Evolutionary conservation across 2,113 vertebrate species (phyloP).

Genomic region (Brachypteracias leptosomus): DNA sequence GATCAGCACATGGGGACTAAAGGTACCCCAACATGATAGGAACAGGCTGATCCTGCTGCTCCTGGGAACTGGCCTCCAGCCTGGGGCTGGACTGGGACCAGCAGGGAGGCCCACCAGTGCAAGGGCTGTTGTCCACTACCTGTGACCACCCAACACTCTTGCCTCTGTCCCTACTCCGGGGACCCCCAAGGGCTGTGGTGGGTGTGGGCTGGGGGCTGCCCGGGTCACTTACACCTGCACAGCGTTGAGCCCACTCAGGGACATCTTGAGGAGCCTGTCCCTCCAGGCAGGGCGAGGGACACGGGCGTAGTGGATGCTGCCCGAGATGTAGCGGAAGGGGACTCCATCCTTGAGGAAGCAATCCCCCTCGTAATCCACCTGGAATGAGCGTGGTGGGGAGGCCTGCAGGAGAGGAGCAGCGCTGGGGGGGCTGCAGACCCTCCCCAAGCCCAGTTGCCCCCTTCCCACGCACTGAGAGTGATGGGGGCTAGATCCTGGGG

Average conservation of each 20-base stretch:
- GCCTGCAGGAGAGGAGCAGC: neutral
- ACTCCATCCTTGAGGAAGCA: conserved; percentile 87
- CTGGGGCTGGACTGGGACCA: neutral
- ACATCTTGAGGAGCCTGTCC: conserved; percentile 91
- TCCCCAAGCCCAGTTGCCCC: rapidly evolving
- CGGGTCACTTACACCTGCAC: conserved; percentile 85
- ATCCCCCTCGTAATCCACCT: conserved; percentile 81
- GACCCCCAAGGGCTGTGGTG: neutral
- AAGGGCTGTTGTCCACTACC: neutral
- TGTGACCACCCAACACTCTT: neutral
- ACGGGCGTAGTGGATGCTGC: conserved; percentile 93
- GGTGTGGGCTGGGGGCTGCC: neutral
- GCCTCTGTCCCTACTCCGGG: neutral
- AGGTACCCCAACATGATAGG: rapidly evolving
- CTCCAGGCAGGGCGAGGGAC: conserved; percentile 88
- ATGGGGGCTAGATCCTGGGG: neutral
- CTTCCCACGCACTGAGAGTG: neutral
- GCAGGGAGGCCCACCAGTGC: neutral
- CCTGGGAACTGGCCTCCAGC: neutral
- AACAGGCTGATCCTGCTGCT: neutral
- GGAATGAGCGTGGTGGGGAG: conserved; percentile 70
- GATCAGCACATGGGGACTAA: neutral
- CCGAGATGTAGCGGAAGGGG: conserved; percentile 90
- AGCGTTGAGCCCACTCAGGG: conserved; percentile 88
- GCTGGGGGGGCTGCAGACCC: neutral